These are phyloP conservation scores for Iguana delicatissima DNA, from an alignment of 2,797 vertebrate species.

Conservation along the genomic window DNA sequence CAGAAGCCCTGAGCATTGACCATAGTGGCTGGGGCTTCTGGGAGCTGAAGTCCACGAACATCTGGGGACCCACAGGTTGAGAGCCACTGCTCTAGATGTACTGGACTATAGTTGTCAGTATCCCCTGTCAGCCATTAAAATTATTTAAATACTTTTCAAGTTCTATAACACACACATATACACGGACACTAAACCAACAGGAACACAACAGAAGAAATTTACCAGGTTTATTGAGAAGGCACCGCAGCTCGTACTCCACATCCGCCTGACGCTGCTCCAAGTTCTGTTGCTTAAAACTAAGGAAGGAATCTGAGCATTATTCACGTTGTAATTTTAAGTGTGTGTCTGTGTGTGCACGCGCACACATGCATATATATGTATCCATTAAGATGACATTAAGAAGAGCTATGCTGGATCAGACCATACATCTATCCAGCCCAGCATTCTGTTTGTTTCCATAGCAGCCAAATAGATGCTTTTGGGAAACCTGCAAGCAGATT, in stretches of 20 bases:
- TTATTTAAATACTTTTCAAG: background rate
- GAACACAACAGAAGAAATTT: constrained; percentile 24
- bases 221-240: constrained; percentile 95
- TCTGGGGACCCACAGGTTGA: no score
- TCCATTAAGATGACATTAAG: background rate
- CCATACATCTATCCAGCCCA: background rate
- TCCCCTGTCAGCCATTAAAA: background rate
- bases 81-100: background rate
- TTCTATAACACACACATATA: background rate
- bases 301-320: constrained; percentile 8
- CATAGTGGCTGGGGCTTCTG: no score
- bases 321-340: background rate
- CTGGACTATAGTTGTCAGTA: background rate
- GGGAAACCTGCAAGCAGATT: background rate
- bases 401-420: background rate
- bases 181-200: background rate
- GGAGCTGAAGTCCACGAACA: no score
- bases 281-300: constrained; percentile 90
- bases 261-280: constrained; percentile 93
- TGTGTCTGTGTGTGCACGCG: background rate
- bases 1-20: no score
- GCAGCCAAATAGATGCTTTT: background rate
- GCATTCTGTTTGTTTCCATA: background rate
- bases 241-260: constrained; percentile 90
- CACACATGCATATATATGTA: background rate